Conservation (phyloP, 2,888 invertebrate species). For the Holacanthella duospinosa region DNA sequence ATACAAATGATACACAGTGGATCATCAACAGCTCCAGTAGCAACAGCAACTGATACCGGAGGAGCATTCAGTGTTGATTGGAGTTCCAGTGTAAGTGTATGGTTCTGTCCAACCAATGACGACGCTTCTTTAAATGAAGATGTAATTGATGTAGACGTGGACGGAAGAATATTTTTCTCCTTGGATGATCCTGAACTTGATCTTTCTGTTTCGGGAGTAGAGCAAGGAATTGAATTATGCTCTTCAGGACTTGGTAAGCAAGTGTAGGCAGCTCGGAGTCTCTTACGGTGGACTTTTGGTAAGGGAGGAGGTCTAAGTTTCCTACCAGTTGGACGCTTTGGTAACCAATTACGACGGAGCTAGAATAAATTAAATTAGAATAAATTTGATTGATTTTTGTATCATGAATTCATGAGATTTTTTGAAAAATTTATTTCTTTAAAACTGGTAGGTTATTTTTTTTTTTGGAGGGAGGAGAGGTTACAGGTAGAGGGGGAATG, state of each 20-base stretch:
- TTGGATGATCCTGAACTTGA: background rate
- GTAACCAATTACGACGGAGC: constrained; percentile 32
- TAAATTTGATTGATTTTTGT: background rate
- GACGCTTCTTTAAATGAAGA: background rate
- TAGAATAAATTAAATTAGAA: constrained; percentile 6
- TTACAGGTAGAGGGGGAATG: no score
- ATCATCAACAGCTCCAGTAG: background rate
- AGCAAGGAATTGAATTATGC: background rate
- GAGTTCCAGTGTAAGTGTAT: background rate
- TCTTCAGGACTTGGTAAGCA: constrained; percentile 3
- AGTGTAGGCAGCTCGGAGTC: background rate
- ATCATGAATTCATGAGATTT: no score
- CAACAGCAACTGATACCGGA: background rate
- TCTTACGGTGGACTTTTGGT: background rate
- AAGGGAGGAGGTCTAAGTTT: constrained; percentile 11
- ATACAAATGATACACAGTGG: constrained; percentile 21
- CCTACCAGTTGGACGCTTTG: constrained; percentile 23
- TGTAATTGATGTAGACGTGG: background rate
- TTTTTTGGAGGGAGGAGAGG: no score
- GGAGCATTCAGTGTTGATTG: background rate
- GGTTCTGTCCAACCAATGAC: background rate
- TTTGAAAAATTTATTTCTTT: no score
- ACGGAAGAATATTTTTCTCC: background rate
- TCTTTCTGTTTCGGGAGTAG: background rate
- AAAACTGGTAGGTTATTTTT: no score